phyloP scores from a whole-genome alignment of 2,113 vertebrate species.

The Scartelaos histophorus region DNA sequence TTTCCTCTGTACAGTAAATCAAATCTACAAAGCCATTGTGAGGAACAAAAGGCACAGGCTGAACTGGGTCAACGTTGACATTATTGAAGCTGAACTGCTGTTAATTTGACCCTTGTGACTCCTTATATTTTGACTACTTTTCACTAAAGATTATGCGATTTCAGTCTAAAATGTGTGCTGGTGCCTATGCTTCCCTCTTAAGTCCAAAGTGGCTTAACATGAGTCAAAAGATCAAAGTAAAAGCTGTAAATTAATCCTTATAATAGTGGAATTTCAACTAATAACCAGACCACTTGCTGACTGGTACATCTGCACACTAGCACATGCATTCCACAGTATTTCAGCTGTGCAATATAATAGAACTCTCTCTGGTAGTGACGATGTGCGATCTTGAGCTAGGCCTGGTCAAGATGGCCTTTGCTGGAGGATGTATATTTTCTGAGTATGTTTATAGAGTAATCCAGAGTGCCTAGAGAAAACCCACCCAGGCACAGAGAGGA shows the following conservation, averaged over 20 bases:
- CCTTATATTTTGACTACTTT: slow-evolving; percentile 21
- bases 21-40: neutral
- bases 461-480: too few species aligned
- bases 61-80: neutral
- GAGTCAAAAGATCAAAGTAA: slow-evolving; percentile 69
- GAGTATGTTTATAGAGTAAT: too few species aligned
- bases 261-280: slow-evolving; percentile 65
- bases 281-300: slow-evolving; percentile 48
- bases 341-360: too few species aligned
- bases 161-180: slow-evolving; percentile 17
- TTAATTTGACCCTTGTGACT: slow-evolving; percentile 3
- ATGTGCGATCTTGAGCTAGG: too few species aligned
- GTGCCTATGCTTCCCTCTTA: slow-evolving; percentile 40
- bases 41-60: neutral
- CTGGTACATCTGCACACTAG: slow-evolving; percentile 31
- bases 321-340: slow-evolving; percentile 9
- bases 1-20: neutral
- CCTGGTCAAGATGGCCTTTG: too few species aligned
- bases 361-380: too few species aligned
- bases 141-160: slow-evolving; percentile 13
- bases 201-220: slow-evolving; percentile 48
- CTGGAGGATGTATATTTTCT: too few species aligned
- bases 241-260: slow-evolving; percentile 72
- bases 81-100: neutral
- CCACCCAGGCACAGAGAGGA: too few species aligned